Evolutionary conservation across 2,888 invertebrate genomes (phyloP), one percentile per base, ranked within the genome.

Genomic region (Suillia variegata): DNA sequence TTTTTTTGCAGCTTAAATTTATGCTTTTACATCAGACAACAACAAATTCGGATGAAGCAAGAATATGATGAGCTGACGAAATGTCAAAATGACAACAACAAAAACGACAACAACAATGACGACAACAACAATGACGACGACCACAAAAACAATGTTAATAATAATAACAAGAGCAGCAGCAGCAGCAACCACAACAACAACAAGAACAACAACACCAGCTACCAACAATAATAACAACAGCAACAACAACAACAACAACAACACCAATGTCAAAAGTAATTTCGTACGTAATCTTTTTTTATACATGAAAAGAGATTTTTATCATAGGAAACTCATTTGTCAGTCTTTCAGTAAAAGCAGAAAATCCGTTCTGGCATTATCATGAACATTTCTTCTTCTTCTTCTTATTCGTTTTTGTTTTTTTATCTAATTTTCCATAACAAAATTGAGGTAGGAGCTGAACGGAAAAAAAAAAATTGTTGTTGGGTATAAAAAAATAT

Each of bases 181-280:
- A 63, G 59, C 57, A 50, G 50, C 56, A 61, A 62, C 60, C 56
- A 53, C 51, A 47, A 49, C 12, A 26, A 26, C 3, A 51, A 24
- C 2, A n/a, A 17, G 50, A 22, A 50, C 24, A 26, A 53, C 48
- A 63, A 54, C 56, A 58, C 62, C 61, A 50, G 63, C 49, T 53
- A 64, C 49, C 24, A 33, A 1, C 48, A 48, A 10, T 21, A 20
- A 2, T 21, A 12, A 15, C 12, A 22, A 55, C 18, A 50, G 13
- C 18, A 50, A 10, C 38, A 17, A 21, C 48, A 26, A 34, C 52
- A 51, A 48, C 48, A 34, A 55, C 45, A 54, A 55, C 50, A 45
- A 22, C 47, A 60, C 38, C 38, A 51, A 17, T 48, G 62, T 67
- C 53, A 38, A n/a, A 8, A 38, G 15, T n/a, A 38, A 38, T 13